Base-by-base conservation (phyloP, 2,888 invertebrate genomes). In the Drosophila gaucha region DNA sequence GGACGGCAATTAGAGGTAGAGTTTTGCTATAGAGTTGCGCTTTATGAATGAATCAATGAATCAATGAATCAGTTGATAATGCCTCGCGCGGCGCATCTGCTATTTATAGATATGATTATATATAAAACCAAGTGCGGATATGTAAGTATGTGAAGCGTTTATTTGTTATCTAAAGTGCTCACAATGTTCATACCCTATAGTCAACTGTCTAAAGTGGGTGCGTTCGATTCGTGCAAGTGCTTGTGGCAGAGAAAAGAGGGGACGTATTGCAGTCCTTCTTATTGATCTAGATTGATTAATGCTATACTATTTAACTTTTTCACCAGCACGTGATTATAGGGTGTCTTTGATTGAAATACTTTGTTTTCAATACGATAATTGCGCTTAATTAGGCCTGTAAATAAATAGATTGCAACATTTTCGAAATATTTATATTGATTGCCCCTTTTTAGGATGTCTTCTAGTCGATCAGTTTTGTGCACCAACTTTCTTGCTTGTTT, bases 101-200 rank as follows among this genome's bases (percentile, higher is more conserved):
- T 82, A 84, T 82, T 80, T 80, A 83, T 82, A 82, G 67, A 59
- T 58, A 76, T 80, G 80, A 80, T 59, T 52, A 55, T n/a, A 44
- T n/a, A 44, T 41, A 51, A 12, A 44, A 10, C 28, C 38, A 33
- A 50, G 9, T 38, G 36, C 43, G 35, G 38, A n/a, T 43, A 44
- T 52, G 33, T 24, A 59, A 51, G 46, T 64, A 52, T 49, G 26
- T 46, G 55, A 47, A 64, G 64, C 49, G 64, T 64, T 80, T 80
- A 76, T 38, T 79, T 70, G 68, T 78, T 79, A 80, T 79, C 79
- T 79, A 67, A 80, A 78, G 78, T 78, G 63, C 74, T 71, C 70
- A 79, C 70, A 65, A 28, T 60, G 44, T 52, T 59, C n/a, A 44
- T 38, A 28, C 36, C 28, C 26, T 24, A 46, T 33, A 30, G n/a